Conservation (phyloP, 2,113 vertebrate species). For the Amblyornis subalaris region DNA sequence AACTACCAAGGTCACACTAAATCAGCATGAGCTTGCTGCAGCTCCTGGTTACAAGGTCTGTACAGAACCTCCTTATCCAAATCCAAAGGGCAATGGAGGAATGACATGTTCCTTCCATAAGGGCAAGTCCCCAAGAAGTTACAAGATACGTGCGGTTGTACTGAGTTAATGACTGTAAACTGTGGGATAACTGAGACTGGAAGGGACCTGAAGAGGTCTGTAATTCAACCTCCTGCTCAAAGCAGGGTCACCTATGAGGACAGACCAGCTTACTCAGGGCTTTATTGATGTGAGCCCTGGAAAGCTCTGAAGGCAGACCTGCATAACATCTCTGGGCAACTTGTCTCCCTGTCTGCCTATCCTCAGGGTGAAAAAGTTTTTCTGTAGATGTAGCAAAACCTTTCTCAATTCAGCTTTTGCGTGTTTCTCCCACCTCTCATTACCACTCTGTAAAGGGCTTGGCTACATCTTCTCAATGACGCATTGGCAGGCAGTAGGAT, state of each 20-base stretch:
- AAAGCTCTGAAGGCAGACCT: not conserved
- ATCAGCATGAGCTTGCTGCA: not conserved
- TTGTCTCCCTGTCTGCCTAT: not conserved
- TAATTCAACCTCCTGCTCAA: not conserved
- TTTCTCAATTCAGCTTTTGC: not conserved
- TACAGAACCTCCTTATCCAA: not conserved
- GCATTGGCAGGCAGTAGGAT: not conserved
- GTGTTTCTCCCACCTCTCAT: not conserved
- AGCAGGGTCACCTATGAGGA: not conserved
- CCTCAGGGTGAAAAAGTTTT: not conserved
- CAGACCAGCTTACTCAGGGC: not conserved
- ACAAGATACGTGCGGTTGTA: not conserved
- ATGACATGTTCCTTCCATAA: not conserved
- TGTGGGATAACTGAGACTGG: not conserved
- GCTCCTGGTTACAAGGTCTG: not conserved
- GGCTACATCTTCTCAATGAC: not conserved
- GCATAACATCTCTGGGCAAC: not conserved
- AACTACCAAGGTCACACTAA: not conserved
- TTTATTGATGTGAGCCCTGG: not conserved
- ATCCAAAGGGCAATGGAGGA: not conserved
- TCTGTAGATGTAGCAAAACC: not conserved
- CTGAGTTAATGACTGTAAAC: not conserved
- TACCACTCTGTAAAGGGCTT: not conserved
- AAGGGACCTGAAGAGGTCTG: not conserved
- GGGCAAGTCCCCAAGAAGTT: not conserved